Evolutionary conservation across 2,797 vertebrate species (phyloP), one percentile per base, ranked within the genome.

Genomic region (Aphelocoma californica): DNA sequence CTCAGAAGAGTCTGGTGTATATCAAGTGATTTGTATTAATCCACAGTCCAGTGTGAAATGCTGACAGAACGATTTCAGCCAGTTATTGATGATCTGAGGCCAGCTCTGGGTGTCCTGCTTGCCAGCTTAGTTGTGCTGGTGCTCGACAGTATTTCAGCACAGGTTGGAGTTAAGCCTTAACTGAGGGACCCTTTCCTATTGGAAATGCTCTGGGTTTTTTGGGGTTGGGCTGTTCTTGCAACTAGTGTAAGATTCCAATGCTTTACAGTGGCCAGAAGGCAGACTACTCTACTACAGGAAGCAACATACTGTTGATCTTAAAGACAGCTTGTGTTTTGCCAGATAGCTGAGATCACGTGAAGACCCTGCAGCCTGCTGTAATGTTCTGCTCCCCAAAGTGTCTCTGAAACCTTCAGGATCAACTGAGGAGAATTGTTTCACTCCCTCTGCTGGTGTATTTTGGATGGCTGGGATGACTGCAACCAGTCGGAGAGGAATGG

Each of bases 391-490:
- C 56, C 42, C 74, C 28, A 42, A 70, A 88, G 67, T 56, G 34
- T 84, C 47, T 92, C 89, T 26, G 42, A 86, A 89, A 78, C 50
- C 56, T 87, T 86, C 44, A 32, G 50, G 42, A 94, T 74, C 47
- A 58, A 13, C 20, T 18, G 45, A 84, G 40, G 61, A 86, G 61
- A 86, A 64, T 38, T 48, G n/a, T 79, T 93, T 90, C 90, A 9
- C 73, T 94, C 85, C 87, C 92, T 94, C 93, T 92, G 77, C 92
- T 94, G 95, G 91, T 3, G 2, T 81, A 21, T 79, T 92, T 88
- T 60, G 71, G n/a, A 38, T 88, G 87, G 40, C 40, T 90, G 40
- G n/a, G 44, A 31, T 74, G 65, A 42, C 47, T 89, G 64, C 60
- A 73, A 62, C 26, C 45, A 18, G 47, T 32, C 1, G 0, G 44